Evolutionary conservation across 2,888 invertebrate species (phyloP), one percentile per base, ranked within the genome.

Genomic region (Tupiocoris notatus): DNA sequence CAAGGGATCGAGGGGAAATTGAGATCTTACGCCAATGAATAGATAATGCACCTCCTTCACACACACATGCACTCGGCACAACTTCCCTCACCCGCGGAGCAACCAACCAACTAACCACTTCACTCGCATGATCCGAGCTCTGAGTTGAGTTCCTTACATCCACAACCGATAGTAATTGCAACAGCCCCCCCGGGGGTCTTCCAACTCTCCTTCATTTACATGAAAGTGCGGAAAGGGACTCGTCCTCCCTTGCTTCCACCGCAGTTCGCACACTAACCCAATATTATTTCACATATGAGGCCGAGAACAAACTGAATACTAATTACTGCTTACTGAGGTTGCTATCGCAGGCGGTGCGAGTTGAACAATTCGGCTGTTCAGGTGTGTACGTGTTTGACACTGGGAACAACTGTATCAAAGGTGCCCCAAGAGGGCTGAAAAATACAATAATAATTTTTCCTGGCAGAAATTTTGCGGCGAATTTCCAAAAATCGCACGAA

Each of bases 161-260:
- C 56, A 2, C 1, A 39, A 22, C 67, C 57, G 18, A 62, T 66
- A 71, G 76, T 78, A 78, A 78, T 78, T 78, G 76, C 54, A 39
- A 22, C 59, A 76, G 71, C 39, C 75, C 74, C 77, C 75, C 22
- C 23, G 62, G 39, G 73, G 73, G 62, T 17, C 39, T 62, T 73
- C 62, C 76, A 65, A 61, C 76, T 64, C 73, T 12, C 39, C 75
- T 76, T 75, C 75, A 78, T 78, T 78, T 78, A 76, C 77, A 78
- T 78, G 75, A 59, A 64, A 73, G 73, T 22, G 71, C 54, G 23
- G 74, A 22, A 59, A 61, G 23, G 20, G 67, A 9, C 17, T 22
- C 20, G 59, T 1, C 23, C 58, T 12, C 6, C 20, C 67, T n/a
- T n/a, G n/a, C n/a, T n/a, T n/a, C n/a, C n/a, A n/a, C 67, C 67